A percentile compares a stretch with the other conserved stretches of the same genome.
Conservation (phyloP, 2,888 invertebrate species). For the Plusia festucae region DNA sequence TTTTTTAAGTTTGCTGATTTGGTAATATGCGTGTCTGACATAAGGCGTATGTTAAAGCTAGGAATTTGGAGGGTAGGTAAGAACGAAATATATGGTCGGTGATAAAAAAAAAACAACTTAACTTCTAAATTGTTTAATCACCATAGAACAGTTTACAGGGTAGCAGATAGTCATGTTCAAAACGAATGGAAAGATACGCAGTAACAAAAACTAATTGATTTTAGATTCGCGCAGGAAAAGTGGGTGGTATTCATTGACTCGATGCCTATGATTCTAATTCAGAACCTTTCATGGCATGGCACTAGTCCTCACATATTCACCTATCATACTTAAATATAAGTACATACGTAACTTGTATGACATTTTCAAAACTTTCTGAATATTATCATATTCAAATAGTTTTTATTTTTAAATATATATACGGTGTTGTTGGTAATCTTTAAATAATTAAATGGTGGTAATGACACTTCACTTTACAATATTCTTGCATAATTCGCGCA, state of each 20-base stretch:
- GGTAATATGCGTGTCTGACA: too few species aligned
- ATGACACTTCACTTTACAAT: slow-evolving; percentile 76
- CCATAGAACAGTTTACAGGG: slow-evolving; percentile 85
- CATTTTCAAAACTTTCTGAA: slow-evolving; percentile 67
- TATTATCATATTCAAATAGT: slow-evolving; percentile 63
- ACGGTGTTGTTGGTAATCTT: slow-evolving; percentile 53
- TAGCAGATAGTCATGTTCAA: slow-evolving; percentile 75
- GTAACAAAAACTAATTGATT: slow-evolving; percentile 81
- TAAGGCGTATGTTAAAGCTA: too few species aligned
- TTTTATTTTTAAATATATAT: slow-evolving; percentile 61
- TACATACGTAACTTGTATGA: slow-evolving; percentile 66
- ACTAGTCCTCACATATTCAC: slow-evolving; percentile 88
- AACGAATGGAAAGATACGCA: slow-evolving; percentile 76
- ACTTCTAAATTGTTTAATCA: slow-evolving; percentile 85
- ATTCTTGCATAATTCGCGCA: slow-evolving; percentile 88
- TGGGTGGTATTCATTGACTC: slow-evolving; percentile 89
- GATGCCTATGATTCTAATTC: slow-evolving; percentile 88
- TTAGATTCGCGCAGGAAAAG: slow-evolving; percentile 85
- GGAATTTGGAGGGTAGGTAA: not conserved
- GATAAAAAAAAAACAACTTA: slow-evolving; percentile 54
- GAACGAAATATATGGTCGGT: not conserved
- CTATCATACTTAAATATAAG: slow-evolving; percentile 86
- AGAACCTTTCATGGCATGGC: slow-evolving; percentile 90
- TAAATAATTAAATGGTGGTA: slow-evolving; percentile 62
- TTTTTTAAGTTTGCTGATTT: too few species aligned